phyloP scores from a whole-genome alignment of 2,888 invertebrate species.

The Lepidochrysops patricia region DNA sequence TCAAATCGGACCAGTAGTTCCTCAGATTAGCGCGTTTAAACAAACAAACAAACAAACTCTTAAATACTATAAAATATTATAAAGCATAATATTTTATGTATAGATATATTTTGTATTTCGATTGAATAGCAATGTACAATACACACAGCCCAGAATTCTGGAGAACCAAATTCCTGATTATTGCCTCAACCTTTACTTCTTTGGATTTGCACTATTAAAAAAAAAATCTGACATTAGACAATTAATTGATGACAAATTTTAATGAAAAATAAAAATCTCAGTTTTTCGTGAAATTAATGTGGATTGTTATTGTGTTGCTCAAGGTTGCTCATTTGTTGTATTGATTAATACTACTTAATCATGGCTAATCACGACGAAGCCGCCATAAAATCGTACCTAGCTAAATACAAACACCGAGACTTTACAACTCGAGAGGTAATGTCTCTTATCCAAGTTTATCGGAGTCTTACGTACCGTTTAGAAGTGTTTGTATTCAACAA shows the following conservation, averaged over 20 bases:
- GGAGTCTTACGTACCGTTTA: constrained; percentile 58
- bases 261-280: not conserved
- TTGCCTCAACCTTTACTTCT: too few species aligned
- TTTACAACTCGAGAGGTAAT: constrained; percentile 61
- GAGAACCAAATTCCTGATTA: too few species aligned
- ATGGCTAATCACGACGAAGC: constrained; percentile 65
- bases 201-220: too few species aligned
- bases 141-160: too few species aligned
- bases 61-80: too few species aligned
- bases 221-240: not conserved
- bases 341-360: constrained; percentile 19
- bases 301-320: not conserved
- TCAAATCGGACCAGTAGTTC: too few species aligned
- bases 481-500: constrained; percentile 87
- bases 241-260: constrained; percentile 5
- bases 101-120: too few species aligned
- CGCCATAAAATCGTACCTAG: constrained; percentile 53
- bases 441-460: constrained; percentile 58
- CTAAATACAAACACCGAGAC: constrained; percentile 64
- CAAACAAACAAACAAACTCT: too few species aligned
- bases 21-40: too few species aligned
- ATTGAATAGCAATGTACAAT: too few species aligned
- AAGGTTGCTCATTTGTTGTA: too few species aligned
- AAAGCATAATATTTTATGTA: too few species aligned
- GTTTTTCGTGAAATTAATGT: not conserved